Percentiles rank a stretch among this genome's conserved stretches.
Conservation (phyloP, 2,888 invertebrate species). For the Lasioglossum pauxillum region DNA sequence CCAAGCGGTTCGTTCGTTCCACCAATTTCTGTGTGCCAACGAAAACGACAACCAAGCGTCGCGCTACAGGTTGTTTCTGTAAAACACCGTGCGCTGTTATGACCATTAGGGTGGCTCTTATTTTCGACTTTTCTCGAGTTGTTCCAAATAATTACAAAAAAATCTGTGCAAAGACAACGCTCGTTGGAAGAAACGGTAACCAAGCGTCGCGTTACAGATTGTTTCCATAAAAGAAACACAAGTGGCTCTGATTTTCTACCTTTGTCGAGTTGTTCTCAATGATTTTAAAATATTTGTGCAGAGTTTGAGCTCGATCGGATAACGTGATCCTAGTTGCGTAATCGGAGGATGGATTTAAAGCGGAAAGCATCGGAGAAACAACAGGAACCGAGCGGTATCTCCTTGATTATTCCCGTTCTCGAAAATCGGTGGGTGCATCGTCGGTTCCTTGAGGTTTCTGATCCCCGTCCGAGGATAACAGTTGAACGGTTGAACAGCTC, state of each 20-base stretch:
- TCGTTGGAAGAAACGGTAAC: not conserved
- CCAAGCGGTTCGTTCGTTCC: not conserved
- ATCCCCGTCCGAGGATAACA: conserved; percentile 27
- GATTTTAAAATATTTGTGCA: no score
- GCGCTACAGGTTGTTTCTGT: not conserved
- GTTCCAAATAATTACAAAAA: no score
- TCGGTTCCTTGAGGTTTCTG: not conserved
- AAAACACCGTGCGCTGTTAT: no score
- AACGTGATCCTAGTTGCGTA: not conserved
- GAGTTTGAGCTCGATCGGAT: no score
- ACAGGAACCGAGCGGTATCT: not conserved
- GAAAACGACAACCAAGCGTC: not conserved
- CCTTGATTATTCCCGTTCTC: not conserved
- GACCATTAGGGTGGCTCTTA: no score
- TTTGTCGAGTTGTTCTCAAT: no score
- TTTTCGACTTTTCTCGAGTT: no score
- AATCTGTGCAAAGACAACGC: no score
- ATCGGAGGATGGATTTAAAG: not conserved
- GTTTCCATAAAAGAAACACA: not conserved
- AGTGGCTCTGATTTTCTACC: no score
- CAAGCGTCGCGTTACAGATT: not conserved
- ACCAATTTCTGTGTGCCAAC: not conserved
- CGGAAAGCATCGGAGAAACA: not conserved
- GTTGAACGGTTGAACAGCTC: conserved; percentile 26
- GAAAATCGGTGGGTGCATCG: not conserved